phyloP scores from a whole-genome alignment of 2,797 vertebrate genomes.

The Capromys pilorides region DNA sequence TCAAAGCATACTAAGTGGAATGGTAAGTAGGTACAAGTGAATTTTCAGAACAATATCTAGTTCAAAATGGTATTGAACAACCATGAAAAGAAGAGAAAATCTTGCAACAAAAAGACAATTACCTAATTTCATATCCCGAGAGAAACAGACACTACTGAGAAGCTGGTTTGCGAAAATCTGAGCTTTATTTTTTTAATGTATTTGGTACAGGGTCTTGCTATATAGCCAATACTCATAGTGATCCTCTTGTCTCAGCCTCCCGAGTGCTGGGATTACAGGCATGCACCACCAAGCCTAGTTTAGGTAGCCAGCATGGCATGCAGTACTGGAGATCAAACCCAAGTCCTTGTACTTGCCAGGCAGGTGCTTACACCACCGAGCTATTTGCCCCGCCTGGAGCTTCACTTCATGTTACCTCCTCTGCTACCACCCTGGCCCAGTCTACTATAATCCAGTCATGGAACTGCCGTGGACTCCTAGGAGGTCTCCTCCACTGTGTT shows the following conservation, averaged over 20 bases:
- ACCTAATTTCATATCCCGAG: not conserved
- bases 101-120: not conserved
- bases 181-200: not conserved
- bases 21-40: conserved; percentile 3
- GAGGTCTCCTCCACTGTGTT: not conserved
- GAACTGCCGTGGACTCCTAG: not conserved
- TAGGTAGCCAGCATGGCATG: no score
- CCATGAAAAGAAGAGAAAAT: not conserved
- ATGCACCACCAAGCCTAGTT: no score
- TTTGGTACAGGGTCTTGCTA: no score
- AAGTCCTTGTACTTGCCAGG: no score
- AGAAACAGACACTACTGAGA: not conserved
- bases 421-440: not conserved
- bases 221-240: no score
- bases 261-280: no score
- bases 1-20: not conserved
- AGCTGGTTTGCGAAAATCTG: not conserved
- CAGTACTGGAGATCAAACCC: no score
- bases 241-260: no score
- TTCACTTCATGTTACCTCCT: not conserved
- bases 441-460: not conserved
- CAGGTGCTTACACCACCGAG: no score
- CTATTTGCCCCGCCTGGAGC: not conserved
- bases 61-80: conserved; percentile 37
- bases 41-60: conserved; percentile 30